Conservation (phyloP, 1,140 invertebrate genomes). For the Drosophila burlai region DNA sequence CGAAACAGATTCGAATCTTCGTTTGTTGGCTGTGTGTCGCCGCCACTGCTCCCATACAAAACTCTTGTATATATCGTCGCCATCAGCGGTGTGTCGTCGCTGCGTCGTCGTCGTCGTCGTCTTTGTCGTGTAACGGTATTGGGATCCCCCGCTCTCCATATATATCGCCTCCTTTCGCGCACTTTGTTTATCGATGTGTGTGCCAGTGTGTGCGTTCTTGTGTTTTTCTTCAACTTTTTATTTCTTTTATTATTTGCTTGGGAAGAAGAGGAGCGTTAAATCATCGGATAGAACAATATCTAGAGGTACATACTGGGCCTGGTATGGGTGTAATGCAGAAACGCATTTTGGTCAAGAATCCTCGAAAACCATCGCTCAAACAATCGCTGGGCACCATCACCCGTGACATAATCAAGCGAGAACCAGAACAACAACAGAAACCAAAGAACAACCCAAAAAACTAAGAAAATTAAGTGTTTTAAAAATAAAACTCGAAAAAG, state of each 20-base stretch:
- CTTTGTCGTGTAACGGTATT: constrained; percentile 69
- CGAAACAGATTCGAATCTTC: constrained; percentile 84
- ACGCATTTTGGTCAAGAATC: constrained; percentile 20
- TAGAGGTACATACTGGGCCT: constrained; percentile 32
- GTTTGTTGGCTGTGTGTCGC: constrained; percentile 82
- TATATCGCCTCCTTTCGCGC: constrained; percentile 54
- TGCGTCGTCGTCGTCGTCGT: constrained; percentile 43
- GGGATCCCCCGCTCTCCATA: constrained; percentile 27
- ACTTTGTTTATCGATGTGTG: constrained; percentile 71
- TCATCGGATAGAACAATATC: constrained; percentile 31
- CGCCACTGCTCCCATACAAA: constrained; percentile 39
- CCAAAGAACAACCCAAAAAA: constrained; percentile 27
- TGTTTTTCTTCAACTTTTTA: constrained; percentile 32
- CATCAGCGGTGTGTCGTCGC: constrained; percentile 34
- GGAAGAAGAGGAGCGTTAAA: constrained; percentile 31
- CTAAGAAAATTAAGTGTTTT: constrained; percentile 75
- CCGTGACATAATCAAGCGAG: constrained; percentile 72
- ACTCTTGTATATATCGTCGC: constrained; percentile 19
- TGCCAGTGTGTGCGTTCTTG: constrained; percentile 39
- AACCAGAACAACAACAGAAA: constrained; percentile 7
- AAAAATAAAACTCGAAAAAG: constrained; percentile 73
- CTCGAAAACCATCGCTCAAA: constrained; percentile 5
- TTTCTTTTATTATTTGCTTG: constrained; percentile 33
- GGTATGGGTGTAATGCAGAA: constrained; percentile 29
- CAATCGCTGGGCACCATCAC: constrained; percentile 48